Conservation (phyloP, 2,797 vertebrate species). For the Channa striata region DNA sequence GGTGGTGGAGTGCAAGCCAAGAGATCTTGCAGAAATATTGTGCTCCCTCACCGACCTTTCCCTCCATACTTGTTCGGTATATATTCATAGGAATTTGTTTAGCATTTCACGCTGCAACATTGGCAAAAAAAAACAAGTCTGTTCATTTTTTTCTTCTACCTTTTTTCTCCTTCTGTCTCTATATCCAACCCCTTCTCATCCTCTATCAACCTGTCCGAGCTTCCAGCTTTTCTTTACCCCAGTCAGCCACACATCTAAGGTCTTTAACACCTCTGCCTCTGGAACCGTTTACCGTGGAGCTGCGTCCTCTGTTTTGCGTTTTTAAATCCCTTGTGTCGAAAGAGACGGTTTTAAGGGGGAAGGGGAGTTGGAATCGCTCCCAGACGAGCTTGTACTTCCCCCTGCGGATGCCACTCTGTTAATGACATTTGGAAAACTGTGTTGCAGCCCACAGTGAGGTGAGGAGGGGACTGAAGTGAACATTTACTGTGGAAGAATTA, state of each 20-base stretch:
- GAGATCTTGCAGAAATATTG: constrained; percentile 21
- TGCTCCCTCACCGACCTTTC: constrained; percentile 11
- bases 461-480: constrained; percentile 4
- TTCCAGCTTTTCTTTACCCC: constrained; percentile 11
- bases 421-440: constrained; percentile 35
- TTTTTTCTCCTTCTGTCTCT: constrained; percentile 1
- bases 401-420: constrained; percentile 11
- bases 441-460: not conserved
- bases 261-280: constrained; percentile 45
- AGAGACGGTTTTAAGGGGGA: constrained; percentile 7
- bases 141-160: not conserved
- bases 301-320: constrained; percentile 37
- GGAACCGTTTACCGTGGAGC: constrained; percentile 50
- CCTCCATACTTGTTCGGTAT: constrained; percentile 23
- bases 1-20: constrained; percentile 1
- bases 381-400: constrained; percentile 7
- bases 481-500: not conserved
- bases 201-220: constrained; percentile 11
- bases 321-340: constrained; percentile 45
- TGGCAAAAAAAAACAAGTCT: constrained; percentile 17
- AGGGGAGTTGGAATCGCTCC: constrained; percentile 28
- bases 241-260: constrained; percentile 27
- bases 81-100: constrained; percentile 32
- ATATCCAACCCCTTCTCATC: not conserved
- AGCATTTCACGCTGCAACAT: constrained; percentile 48